Base-by-base conservation (phyloP, 2,888 invertebrate genomes). In the Cheilosia pagana region DNA sequence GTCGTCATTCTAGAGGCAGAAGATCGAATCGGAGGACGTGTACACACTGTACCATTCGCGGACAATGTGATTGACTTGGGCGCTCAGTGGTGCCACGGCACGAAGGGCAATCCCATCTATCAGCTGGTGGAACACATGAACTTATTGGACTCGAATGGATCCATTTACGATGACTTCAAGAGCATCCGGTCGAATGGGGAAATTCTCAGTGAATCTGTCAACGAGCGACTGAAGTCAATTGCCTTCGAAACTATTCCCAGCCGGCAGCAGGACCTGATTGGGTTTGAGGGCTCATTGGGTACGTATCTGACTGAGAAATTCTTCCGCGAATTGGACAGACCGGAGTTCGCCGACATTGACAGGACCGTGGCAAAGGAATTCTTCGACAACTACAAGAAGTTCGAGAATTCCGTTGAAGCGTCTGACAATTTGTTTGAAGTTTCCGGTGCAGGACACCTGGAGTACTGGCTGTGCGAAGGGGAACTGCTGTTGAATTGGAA, bases 401-500 rank as follows among this genome's bases (percentile, higher is more conserved):
- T 89, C 60, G 91, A 92, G 79, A 88, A 89, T 70, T 91, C 91
- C 0, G 88, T 91, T 89, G 93, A 96, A 91, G 94, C 95, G 67
- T 92, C 95, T 87, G 93, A 94, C 92, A 90, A 94, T 90, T 92
- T 96, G 94, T 92, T 93, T 92, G 93, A 95, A 50, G 94, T 96
- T 57, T 96, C 96, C 0, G 93, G 95, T 0, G 92, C 92, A 77
- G 95, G 95, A 0, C 92, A 95, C 45, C 90, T 93, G 1, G 94
- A 95, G 86, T 95, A 94, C 88, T 93, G 94, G 93, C 91, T 92
- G 0, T 96, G 96, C 89, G 94, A 95, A 8, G 97, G 97, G 0
- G 94, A 96, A 88, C 91, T 92, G 16, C 90, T 95, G 87, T 92
- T 95, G 3, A 94, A 95, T 88, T 97, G 96, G 97, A 95, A 95